Conservation (phyloP, 2,113 vertebrate species). For the Arothron firmamentum region DNA sequence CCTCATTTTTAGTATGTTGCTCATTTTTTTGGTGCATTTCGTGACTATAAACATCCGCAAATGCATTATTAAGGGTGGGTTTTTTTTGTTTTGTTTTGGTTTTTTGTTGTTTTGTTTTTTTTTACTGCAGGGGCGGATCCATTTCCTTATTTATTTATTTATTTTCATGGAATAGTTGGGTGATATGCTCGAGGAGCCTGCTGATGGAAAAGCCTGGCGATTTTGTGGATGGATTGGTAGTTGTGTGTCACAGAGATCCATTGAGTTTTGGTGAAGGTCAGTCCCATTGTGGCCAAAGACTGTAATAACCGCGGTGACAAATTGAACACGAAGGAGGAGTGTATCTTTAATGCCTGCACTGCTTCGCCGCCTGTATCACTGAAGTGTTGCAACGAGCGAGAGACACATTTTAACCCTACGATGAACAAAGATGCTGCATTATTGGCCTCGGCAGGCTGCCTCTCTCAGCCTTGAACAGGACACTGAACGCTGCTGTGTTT, state of each 20-base stretch:
- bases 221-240: conserved; percentile 44
- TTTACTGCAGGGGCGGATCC: neutral
- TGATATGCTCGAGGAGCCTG: conserved; percentile 23
- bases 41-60: neutral
- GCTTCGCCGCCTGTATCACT: conserved; percentile 35
- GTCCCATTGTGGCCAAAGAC: conserved; percentile 56
- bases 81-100: too few relatives aligned
- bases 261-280: conserved; percentile 70
- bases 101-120: neutral
- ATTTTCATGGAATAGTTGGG: conserved; percentile 11
- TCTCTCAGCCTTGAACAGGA: neutral
- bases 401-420: neutral
- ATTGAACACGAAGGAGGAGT: conserved; percentile 32
- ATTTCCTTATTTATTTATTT: neutral
- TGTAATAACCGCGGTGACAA: conserved; percentile 61
- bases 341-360: conserved; percentile 53
- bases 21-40: neutral
- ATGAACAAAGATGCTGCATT: neutral
- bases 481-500: neutral
- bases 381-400: conserved; percentile 19
- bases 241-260: conserved; percentile 53
- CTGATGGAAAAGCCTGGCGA: conserved; percentile 25
- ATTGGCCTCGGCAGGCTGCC: neutral
- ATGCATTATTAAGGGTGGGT: neutral
- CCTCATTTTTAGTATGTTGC: neutral